Base-by-base conservation (phyloP, 2,797 vertebrate species). In the Crypturellus tataupa region DNA sequence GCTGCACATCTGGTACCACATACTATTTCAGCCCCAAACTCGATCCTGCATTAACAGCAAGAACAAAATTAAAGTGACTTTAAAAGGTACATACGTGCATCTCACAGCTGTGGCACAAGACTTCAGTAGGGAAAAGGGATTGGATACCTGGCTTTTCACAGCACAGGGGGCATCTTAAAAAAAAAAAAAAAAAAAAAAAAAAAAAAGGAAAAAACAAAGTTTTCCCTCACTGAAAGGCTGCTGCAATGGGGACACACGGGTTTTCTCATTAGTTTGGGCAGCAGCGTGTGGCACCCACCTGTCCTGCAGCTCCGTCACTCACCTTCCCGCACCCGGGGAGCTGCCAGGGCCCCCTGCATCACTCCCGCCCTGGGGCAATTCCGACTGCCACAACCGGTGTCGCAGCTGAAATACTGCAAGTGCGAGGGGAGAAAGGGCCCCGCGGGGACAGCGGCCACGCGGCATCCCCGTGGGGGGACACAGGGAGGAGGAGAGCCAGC, bases 11-110 rank as follows among this genome's bases (percentile, higher is more conserved):
- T 46, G 64, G 58, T 31, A 81, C 53, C 29, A 55, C 40, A 44
- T 0, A 11, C 46, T n/a, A 51, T 21, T 80, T 87, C 78, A 39
- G 17, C 63, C 55, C 69, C 12, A 5, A 71, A 75, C 37, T 92
- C 85, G 56, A 70, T 56, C 69, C 87, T 85, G 44, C 80, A 71
- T 9, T 37, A 60, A 93, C 85, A 70, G 25, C 23, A 83, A 51
- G 37, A 87, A 80, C 29, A 87, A 87, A 91, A 89, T 72, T 33
- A 12, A 85, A 33, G 29, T 70, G 51, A 83, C 55, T 73, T 80
- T 40, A 60, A 59, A 55, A 83, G 90, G 56, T 3, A 56, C 1
- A 14, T 15, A 77, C 70, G 59, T 85, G 40, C 72, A 89, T 62
- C 29, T 67, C 49, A 44, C 0, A 20, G 1, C 3, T 25, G n/a